Percentiles rank a stretch among this genome's conserved stretches.
phyloP scores from a whole-genome alignment of 2,113 vertebrate species.

The Danio rerio region DNA sequence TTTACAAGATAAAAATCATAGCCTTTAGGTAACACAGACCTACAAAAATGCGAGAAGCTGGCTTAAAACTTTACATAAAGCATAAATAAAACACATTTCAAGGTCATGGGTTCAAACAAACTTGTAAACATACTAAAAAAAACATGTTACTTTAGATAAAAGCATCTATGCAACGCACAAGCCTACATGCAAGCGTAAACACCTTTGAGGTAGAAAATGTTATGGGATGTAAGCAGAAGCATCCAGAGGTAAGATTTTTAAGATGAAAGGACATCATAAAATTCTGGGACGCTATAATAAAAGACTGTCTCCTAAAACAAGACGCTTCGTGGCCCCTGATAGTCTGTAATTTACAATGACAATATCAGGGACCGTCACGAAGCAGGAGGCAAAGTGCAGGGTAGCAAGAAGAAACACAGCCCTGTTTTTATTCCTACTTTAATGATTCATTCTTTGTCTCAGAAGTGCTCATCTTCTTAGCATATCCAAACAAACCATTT shows the following conservation, averaged over 20 bases:
- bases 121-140: conserved; percentile 6
- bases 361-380: conserved; percentile 68
- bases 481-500: conserved; percentile 47
- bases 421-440: conserved; percentile 31
- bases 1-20: conserved; percentile 36
- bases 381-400: conserved; percentile 43
- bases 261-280: conserved; percentile 66
- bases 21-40: neutral
- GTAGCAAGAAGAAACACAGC: neutral
- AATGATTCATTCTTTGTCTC: conserved; percentile 48
- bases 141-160: neutral
- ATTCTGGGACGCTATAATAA: conserved; percentile 67
- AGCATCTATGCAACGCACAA: neutral
- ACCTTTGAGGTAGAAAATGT: conserved; percentile 43
- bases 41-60: neutral
- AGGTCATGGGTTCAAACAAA: conserved; percentile 3
- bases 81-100: neutral
- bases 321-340: conserved; percentile 68
- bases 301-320: conserved; percentile 68
- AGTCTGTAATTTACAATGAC: conserved; percentile 84
- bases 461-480: conserved; percentile 42
- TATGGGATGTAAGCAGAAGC: conserved; percentile 47
- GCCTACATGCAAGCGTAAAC: conserved; percentile 14
- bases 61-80: neutral
- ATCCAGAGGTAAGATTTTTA: conserved; percentile 59